Evolutionary conservation across 2,113 vertebrate genomes (phyloP).

Genomic region (Dasypus novemcinctus): DNA sequence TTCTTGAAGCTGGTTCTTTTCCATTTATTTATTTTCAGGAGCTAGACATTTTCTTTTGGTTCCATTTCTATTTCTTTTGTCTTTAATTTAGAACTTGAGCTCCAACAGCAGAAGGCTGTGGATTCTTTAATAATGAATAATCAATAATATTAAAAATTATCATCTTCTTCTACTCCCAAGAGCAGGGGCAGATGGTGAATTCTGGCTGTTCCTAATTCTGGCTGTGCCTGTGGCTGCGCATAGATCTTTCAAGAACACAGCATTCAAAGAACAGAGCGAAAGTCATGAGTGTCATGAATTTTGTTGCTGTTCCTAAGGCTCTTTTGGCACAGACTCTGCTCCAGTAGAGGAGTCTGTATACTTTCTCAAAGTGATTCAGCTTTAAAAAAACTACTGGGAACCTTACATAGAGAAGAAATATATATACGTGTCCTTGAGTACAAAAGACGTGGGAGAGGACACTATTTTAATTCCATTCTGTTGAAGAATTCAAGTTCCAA

Average conservation of each 20-base stretch:
- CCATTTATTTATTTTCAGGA: neutral
- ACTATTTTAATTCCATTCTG: neutral
- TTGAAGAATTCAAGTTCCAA: neutral
- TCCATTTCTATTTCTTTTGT: neutral
- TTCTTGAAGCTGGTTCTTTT: slow-evolving; percentile 15
- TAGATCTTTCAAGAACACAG: slow-evolving; percentile 55
- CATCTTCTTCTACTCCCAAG: neutral
- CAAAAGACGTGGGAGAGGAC: neutral
- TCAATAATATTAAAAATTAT: slow-evolving; percentile 54
- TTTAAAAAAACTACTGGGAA: neutral
- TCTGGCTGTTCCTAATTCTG: slow-evolving; percentile 49
- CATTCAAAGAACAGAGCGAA: slow-evolving; percentile 53
- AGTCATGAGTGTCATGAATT: slow-evolving; percentile 52
- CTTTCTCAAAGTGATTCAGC: slow-evolving; percentile 7
- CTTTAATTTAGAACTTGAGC: neutral
- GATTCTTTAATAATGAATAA: slow-evolving; percentile 63
- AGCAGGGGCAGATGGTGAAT: slow-evolving; percentile 63
- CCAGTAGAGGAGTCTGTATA: slow-evolving; percentile 36
- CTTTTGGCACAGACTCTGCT: neutral
- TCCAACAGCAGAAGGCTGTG: neutral
- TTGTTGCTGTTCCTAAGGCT: slow-evolving; percentile 57
- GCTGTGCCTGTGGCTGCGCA: slow-evolving; percentile 44
- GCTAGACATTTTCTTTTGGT: neutral
- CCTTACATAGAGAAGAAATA: neutral
- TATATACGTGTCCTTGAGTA: neutral